Conservation (phyloP, 2,888 invertebrate species). For the Pherbina coryleti region DNA sequence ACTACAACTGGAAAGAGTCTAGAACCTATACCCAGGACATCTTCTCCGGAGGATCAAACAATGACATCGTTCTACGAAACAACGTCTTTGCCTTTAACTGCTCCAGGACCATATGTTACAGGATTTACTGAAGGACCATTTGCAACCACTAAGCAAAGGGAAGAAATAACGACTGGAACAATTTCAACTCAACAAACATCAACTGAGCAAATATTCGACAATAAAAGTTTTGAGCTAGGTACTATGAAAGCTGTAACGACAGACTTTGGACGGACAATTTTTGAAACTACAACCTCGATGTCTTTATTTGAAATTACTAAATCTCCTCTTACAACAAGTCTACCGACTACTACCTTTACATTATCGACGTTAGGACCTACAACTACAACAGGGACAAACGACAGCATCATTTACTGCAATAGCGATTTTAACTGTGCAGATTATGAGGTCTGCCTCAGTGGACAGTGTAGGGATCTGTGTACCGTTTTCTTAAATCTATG, state of each 20-base stretch:
- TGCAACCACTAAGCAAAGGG: not conserved
- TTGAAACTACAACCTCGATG: conserved; percentile 29
- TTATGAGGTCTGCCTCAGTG: conserved; percentile 70
- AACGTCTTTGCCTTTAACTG: not conserved
- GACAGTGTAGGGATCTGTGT: conserved; percentile 72
- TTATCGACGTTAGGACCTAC: not conserved
- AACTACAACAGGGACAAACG: conserved; percentile 36
- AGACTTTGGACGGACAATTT: not conserved
- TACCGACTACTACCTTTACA: conserved; percentile 29
- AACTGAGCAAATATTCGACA: no score
- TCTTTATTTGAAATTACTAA: conserved; percentile 42
- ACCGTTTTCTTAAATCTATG: conserved; percentile 63
- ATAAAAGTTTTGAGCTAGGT: no score
- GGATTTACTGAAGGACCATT: not conserved
- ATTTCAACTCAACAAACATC: not conserved
- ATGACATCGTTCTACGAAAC: not conserved
- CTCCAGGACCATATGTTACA: not conserved
- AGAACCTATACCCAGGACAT: not conserved
- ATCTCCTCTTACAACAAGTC: conserved; percentile 34
- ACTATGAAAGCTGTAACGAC: not conserved
- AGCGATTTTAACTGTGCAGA: conserved; percentile 67
- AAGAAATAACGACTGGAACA: not conserved
- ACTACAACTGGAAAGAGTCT: not conserved
- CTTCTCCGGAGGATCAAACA: not conserved
- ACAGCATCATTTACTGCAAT: conserved; percentile 53